phyloP scores from a whole-genome alignment of 1,140 invertebrate species.

The Proales similis region DNA sequence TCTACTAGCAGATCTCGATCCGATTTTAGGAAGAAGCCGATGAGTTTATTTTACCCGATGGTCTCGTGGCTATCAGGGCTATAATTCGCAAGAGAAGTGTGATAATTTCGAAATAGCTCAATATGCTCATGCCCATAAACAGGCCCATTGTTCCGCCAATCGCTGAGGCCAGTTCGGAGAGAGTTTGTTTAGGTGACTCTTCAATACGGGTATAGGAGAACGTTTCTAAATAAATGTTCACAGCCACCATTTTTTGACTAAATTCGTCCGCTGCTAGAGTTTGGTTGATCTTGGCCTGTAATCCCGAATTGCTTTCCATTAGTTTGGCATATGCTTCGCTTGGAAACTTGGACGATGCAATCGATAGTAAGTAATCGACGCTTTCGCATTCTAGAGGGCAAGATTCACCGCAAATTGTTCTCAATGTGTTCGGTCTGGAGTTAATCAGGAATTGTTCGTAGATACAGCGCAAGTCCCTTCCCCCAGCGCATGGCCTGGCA shows the following conservation, averaged over 20 bases:
- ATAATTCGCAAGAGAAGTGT: slow-evolving; percentile 17
- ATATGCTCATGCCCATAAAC: slow-evolving; percentile 31
- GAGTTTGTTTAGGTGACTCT: slow-evolving; percentile 9
- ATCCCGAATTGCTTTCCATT: slow-evolving; percentile 13
- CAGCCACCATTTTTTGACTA: slow-evolving; percentile 3
- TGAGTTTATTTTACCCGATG: too few species aligned
- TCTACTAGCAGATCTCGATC: too few species aligned
- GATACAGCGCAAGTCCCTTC: too few species aligned
- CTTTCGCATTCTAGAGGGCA: slow-evolving; percentile 33
- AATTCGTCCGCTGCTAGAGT: slow-evolving; percentile 3
- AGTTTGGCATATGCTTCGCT: slow-evolving; percentile 10
- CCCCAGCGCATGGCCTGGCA: too few species aligned
- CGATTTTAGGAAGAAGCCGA: too few species aligned
- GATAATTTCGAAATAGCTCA: slow-evolving; percentile 27
- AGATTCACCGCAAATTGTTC: too few species aligned
- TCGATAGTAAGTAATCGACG: slow-evolving; percentile 1
- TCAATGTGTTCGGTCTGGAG: too few species aligned
- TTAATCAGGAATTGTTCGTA: too few species aligned
- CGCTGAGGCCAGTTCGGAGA: background rate
- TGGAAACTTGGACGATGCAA: slow-evolving; percentile 14
- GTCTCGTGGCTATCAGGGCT: too few species aligned
- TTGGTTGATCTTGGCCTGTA: slow-evolving; percentile 1
- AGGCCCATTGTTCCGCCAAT: slow-evolving; percentile 26
- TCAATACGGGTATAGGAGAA: slow-evolving; percentile 6
- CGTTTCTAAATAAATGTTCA: slow-evolving; percentile 26